A percentile compares a stretch with the other conserved stretches of the same genome.
Conservation (phyloP, 2,888 invertebrate species). For the Steinernema scapterisci region DNA sequence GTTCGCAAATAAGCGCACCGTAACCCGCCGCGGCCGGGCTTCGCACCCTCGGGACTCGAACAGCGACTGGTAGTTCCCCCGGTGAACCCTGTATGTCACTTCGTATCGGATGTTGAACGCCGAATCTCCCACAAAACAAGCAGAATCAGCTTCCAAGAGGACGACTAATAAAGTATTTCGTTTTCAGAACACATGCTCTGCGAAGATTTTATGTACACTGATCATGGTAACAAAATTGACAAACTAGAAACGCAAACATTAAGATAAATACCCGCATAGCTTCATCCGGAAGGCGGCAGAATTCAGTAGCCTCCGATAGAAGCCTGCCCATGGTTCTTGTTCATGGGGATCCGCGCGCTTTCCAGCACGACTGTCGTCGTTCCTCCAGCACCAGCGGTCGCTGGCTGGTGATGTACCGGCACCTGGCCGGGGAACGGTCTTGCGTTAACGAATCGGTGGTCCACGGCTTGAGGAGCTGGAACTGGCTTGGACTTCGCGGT, state of each 20-base stretch:
- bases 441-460: neutral
- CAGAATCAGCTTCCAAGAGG: conserved; percentile 6
- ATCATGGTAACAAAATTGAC: neutral
- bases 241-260: neutral
- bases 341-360: neutral
- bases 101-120: conserved; percentile 19
- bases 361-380: neutral
- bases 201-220: conserved; percentile 16
- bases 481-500: neutral
- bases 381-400: neutral
- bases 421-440: neutral
- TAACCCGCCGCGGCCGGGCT: conserved; percentile 25
- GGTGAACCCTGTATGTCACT: conserved; percentile 26
- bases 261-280: conserved; percentile 17
- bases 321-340: neutral
- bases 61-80: neutral
- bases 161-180: conserved; percentile 33
- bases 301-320: neutral
- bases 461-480: neutral
- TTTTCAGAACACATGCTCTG: neutral
- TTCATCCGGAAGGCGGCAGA: too few species aligned
- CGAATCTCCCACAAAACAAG: neutral
- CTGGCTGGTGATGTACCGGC: neutral
- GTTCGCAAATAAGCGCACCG: conserved; percentile 18
- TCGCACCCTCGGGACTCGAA: conserved; percentile 20